phyloP scores from a whole-genome alignment of 2,888 invertebrate genomes.

The Gymnoscelis rufifasciata region DNA sequence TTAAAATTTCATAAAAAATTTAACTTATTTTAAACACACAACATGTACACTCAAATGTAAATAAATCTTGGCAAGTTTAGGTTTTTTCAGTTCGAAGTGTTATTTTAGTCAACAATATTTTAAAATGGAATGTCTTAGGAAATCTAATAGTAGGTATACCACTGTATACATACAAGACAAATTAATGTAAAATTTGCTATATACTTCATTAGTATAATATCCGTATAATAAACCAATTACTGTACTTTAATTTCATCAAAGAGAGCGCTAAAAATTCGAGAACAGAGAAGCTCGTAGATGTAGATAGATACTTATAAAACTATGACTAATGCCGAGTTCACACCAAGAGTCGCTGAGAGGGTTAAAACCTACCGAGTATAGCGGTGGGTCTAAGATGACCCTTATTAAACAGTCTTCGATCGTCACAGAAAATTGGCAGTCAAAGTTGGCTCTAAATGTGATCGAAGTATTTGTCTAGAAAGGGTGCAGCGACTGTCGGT shows the following conservation, averaged over 20 bases:
- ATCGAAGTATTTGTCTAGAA: slow-evolving; percentile 5
- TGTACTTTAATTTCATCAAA: slow-evolving; percentile 20
- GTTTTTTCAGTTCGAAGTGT: slow-evolving; percentile 2
- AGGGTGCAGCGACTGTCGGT: slow-evolving; percentile 18
- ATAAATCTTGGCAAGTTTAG: slow-evolving; percentile 17
- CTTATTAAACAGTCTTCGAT: slow-evolving; percentile 10
- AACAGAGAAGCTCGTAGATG: slow-evolving; percentile 19
- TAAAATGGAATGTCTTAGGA: slow-evolving; percentile 15
- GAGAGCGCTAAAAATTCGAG: slow-evolving; percentile 28
- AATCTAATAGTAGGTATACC: slow-evolving; percentile 5
- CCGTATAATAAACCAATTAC: slow-evolving; percentile 12
- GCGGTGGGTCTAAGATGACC: slow-evolving; percentile 9
- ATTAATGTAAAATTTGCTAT: slow-evolving; percentile 1
- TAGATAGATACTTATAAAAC: slow-evolving; percentile 6
- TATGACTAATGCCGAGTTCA: slow-evolving; percentile 18
- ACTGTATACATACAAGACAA: slow-evolving; percentile 1
- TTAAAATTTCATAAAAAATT: too few species aligned
- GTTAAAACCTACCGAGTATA: slow-evolving; percentile 11
- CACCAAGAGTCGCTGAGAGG: slow-evolving; percentile 20
- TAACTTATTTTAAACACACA: not conserved
- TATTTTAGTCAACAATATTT: slow-evolving; percentile 3
- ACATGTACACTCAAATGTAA: slow-evolving; percentile 4
- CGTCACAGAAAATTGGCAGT: slow-evolving; percentile 5
- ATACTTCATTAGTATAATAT: not conserved
- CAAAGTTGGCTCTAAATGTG: slow-evolving; percentile 5